phyloP scores from a whole-genome alignment of 2,797 vertebrate genomes.

The Esox lucius region DNA sequence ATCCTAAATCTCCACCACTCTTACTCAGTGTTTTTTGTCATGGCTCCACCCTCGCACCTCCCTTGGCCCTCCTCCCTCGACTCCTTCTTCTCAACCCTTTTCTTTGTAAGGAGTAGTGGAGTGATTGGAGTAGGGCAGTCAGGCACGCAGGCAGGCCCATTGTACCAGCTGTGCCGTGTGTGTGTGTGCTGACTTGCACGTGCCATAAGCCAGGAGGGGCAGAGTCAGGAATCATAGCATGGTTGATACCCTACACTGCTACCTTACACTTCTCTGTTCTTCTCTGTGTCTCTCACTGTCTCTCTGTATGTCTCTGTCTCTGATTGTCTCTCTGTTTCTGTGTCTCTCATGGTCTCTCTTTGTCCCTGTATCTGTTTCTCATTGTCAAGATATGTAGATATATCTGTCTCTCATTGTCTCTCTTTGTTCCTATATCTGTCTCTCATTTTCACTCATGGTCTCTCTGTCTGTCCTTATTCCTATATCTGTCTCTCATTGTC shows the following conservation, averaged over 20 bases:
- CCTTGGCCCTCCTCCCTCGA: slow-evolving; percentile 50
- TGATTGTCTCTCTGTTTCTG: background rate
- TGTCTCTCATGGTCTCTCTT: slow-evolving; percentile 14
- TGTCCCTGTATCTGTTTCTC: background rate
- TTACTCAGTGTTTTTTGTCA: slow-evolving; percentile 46
- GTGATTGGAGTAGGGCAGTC: background rate
- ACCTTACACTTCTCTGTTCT: slow-evolving; percentile 48
- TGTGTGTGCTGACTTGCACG: slow-evolving; percentile 75
- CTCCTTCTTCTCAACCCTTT: slow-evolving; percentile 43
- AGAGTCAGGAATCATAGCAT: slow-evolving; percentile 67
- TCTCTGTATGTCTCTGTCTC: background rate
- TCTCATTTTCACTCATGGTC: slow-evolving; percentile 17
- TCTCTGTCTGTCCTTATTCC: background rate
- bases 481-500: background rate
- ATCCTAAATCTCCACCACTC: too few species aligned
- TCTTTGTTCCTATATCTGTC: background rate
- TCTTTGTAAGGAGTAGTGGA: slow-evolving; percentile 63
- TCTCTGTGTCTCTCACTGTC: slow-evolving; percentile 28
- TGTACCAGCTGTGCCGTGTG: slow-evolving; percentile 64
- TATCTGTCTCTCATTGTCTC: background rate
- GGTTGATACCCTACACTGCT: slow-evolving; percentile 53
- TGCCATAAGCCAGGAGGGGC: slow-evolving; percentile 66
- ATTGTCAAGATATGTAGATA: background rate
- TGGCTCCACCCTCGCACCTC: slow-evolving; percentile 50
- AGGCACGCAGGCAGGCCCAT: slow-evolving; percentile 18